These are phyloP conservation scores for Chrysaora quinquecirrha DNA, from an alignment of 30 jellyfish, hydroid and myxozoan species.

Conservation along the genomic window DNA sequence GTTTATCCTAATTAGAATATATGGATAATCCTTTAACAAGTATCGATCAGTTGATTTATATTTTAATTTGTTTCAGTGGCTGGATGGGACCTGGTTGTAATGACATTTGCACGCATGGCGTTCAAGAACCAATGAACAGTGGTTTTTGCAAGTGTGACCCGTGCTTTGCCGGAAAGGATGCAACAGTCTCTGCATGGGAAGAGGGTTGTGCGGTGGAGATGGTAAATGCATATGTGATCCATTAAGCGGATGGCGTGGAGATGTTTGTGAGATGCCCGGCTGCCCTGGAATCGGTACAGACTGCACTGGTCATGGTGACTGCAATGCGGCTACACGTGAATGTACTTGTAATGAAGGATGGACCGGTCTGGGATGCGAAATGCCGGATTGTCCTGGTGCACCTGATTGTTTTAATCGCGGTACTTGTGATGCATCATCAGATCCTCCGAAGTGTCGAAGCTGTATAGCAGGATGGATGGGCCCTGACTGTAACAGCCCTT, in stretches of 20 bases:
- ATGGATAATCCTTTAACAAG: no score
- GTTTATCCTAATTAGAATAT: no score
- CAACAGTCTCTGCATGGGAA: slow-evolving; percentile 49
- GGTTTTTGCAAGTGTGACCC: slow-evolving; percentile 64
- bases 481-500: slow-evolving; percentile 63
- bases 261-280: slow-evolving; percentile 62
- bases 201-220: slow-evolving; percentile 54
- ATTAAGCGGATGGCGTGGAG: slow-evolving; percentile 71
- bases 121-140: slow-evolving; percentile 63
- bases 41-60: no score
- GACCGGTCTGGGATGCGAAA: slow-evolving; percentile 68
- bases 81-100: slow-evolving; percentile 81
- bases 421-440: slow-evolving; percentile 48
- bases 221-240: slow-evolving; percentile 67
- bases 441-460: slow-evolving; percentile 57
- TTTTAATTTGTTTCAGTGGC: slow-evolving; percentile 59
- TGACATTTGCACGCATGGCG: slow-evolving; percentile 55
- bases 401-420: slow-evolving; percentile 71
- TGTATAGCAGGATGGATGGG: slow-evolving; percentile 74
- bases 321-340: slow-evolving; percentile 67
- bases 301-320: slow-evolving; percentile 76
- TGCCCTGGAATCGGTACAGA: slow-evolving; percentile 71
- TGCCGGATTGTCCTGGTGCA: slow-evolving; percentile 71
- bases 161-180: slow-evolving; percentile 72
- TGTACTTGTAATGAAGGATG: slow-evolving; percentile 72